Evolutionary conservation across 2,888 invertebrate species (phyloP).

Genomic region (Chromoteleia sp.): DNA sequence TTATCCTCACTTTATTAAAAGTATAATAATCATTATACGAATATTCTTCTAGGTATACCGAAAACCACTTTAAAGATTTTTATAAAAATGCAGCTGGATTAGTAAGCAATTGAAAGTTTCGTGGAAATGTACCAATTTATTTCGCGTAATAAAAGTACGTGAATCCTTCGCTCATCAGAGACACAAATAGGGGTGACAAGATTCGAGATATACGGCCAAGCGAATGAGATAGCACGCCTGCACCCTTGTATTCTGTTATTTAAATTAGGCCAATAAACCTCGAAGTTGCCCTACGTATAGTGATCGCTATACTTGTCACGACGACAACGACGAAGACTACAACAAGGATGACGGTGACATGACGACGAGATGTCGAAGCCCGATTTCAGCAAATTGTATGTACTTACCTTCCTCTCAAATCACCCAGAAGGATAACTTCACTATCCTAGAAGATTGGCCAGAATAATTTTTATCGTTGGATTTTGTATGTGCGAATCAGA

Average conservation of each 20-base stretch:
- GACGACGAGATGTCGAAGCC: conserved; percentile 71
- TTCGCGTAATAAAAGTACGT: conserved; percentile 79
- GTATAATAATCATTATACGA: no score
- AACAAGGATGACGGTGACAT: conserved; percentile 59
- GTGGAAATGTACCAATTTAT: conserved; percentile 75
- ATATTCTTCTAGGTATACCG: no score
- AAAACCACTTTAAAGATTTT: neutral
- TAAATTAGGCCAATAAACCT: conserved; percentile 83
- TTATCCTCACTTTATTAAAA: no score
- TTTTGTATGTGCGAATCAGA: conserved; percentile 35
- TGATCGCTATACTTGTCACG: conserved; percentile 69
- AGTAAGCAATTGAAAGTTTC: conserved; percentile 44
- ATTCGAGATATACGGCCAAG: conserved; percentile 69
- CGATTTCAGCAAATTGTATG: conserved; percentile 71
- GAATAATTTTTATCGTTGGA: conserved; percentile 51
- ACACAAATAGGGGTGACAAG: conserved; percentile 72
- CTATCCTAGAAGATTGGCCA: conserved; percentile 56
- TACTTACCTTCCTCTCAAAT: conserved; percentile 68
- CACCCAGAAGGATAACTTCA: conserved; percentile 62
- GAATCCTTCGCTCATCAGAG: conserved; percentile 81
- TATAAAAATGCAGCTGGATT: conserved; percentile 5
- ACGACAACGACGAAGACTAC: conserved; percentile 70
- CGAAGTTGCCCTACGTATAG: conserved; percentile 68
- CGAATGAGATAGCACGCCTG: conserved; percentile 75
- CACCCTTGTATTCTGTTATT: conserved; percentile 79